Evolutionary conservation across 2,113 vertebrate genomes (phyloP).

Genomic region (Fregetta grallaria): DNA sequence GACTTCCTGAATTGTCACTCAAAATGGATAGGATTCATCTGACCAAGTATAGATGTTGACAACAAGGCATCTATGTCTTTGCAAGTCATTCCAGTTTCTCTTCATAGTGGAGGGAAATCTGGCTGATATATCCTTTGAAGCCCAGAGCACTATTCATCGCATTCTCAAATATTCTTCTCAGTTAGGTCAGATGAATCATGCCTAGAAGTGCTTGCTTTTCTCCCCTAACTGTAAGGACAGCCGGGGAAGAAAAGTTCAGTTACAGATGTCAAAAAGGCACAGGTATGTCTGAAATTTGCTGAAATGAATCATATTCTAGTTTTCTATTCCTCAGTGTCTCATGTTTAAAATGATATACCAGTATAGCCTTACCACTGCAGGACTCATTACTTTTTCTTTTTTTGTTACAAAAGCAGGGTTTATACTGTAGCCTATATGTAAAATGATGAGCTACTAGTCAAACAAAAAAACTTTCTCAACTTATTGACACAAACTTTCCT

Average conservation of each 20-base stretch:
- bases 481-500: constrained; percentile 21
- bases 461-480: neutral
- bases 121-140: neutral
- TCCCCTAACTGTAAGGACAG: neutral
- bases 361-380: neutral
- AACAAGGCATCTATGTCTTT: neutral
- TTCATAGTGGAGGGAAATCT: neutral
- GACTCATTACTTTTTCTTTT: neutral
- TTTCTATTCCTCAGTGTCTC: neutral
- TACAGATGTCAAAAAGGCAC: neutral
- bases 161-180: neutral
- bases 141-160: neutral
- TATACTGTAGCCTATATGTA: neutral
- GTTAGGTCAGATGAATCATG: neutral
- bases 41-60: neutral
- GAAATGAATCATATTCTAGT: neutral
- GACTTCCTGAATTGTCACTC: neutral
- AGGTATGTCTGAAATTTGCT: neutral
- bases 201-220: neutral
- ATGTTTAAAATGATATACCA: neutral
- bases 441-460: neutral
- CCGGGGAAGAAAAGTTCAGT: neutral
- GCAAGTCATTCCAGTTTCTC: neutral
- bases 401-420: neutral
- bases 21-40: neutral